Evolutionary conservation across 2,888 invertebrate genomes (phyloP).

Genomic region (Cloeon dipterum): DNA sequence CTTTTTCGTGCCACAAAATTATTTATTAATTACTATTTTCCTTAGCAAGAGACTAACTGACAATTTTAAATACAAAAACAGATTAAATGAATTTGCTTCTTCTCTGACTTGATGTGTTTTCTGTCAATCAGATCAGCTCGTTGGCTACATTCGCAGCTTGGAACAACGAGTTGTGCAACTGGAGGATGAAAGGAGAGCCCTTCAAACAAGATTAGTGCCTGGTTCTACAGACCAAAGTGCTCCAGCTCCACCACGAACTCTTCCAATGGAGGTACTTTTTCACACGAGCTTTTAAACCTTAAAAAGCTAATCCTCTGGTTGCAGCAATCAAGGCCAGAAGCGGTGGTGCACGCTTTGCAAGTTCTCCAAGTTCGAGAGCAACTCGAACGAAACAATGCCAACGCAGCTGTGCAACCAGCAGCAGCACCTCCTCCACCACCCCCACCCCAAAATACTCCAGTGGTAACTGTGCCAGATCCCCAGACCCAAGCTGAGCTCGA

Average conservation of each 20-base stretch:
- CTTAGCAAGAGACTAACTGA: no score
- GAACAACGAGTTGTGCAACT: conserved; percentile 67
- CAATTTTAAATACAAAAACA: no score
- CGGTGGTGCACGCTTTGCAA: conserved; percentile 78
- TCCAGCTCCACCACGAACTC: no score
- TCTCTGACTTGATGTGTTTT: no score
- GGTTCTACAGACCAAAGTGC: no score
- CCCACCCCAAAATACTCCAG: not conserved
- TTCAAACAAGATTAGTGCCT: conserved; percentile 28
- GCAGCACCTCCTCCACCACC: conserved; percentile 2
- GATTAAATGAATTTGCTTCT: no score
- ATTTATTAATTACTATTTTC: no score
- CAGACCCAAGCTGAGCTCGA: conserved; percentile 18
- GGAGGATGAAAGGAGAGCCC: conserved; percentile 51
- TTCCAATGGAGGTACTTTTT: no score
- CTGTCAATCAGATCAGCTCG: conserved; percentile 72
- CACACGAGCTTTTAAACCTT: no score
- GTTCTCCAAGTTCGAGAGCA: conserved; percentile 79
- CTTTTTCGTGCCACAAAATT: no score
- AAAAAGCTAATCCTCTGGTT: no score
- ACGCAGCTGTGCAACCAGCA: not conserved
- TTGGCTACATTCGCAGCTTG: conserved; percentile 74
- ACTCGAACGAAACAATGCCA: conserved; percentile 40
- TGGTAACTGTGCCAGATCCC: conserved; percentile 2
- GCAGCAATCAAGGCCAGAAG: conserved; percentile 53